Base-by-base conservation (phyloP, 2,888 invertebrate genomes). In the Liopterus haemorrhoidalis region DNA sequence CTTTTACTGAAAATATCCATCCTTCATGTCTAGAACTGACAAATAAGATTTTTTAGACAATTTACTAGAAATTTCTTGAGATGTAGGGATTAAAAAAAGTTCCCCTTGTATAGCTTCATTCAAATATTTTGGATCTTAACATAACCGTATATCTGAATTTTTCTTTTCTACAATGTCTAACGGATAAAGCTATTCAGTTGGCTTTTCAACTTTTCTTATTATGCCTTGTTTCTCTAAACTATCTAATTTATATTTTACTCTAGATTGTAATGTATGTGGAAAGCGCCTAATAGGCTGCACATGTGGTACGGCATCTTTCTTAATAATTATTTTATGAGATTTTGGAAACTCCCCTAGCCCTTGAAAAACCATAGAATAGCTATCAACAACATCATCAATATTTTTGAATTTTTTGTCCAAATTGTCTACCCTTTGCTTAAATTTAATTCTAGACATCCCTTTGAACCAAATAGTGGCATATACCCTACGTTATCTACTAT, bases 301-400 rank as follows among this genome's bases (percentile, higher is more conserved):
- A 8, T 18, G 21, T 22, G 42, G 25, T 19, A 41, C 14, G 6
- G 36, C 43, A 18, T 32, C 41, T 20, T 27, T 18, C 21, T 38
- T 42, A 19, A 46, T 22, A 9, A 42, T 31, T 6, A 49, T 24
- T 8, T 11, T 15, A 24, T 22, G 51, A 24, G 9, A 43, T 15
- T 40, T 46, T 11, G 38, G 36, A 12, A 51, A 35, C 8, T 43
- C 28, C 8, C 53, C 52, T 30, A 37, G 27, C 5, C 53, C 49
- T 5, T 28, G 12, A 28, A 54, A 53, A 2, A 51, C 42, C 30
- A 53, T 49, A 38, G 12, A 11, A 39, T 50, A 50, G 5, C 46
- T 18, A 38, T 45, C n/a, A 18, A 42, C 20, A 22, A 42, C 24
- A 22, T n/a, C n/a, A n/a, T n/a, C n/a, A n/a, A 5, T 22, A 8